Base-by-base conservation (phyloP, 92 coral and sea anemone genomes). In the Epizoanthus fatuus region DNA sequence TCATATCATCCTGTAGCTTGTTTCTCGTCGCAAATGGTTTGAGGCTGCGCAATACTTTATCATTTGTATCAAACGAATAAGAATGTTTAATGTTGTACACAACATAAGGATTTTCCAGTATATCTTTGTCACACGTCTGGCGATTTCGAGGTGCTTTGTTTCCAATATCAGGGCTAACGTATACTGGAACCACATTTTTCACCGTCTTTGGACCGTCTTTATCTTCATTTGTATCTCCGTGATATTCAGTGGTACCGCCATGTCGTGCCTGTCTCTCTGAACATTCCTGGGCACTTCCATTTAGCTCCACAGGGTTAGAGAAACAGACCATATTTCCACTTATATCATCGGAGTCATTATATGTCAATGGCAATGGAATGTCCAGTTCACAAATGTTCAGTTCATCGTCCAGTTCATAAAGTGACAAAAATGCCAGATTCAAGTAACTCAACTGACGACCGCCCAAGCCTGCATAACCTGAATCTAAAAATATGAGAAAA, bases 361-460 rank as follows among this genome's bases (percentile, higher is more conserved):
- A 38, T 38, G 3, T 12, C 16, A 14, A 22, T 22, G 25, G n/a
- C n/a, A n/a, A n/a, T n/a, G n/a, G n/a, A n/a, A n/a, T n/a, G n/a
- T n/a, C n/a, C n/a, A n/a, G n/a, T n/a, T n/a, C n/a, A n/a, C n/a
- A n/a, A n/a, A n/a, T n/a, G n/a, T n/a, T n/a, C n/a, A n/a, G n/a
- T n/a, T 40, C n/a, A 10, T 44, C 69, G 15, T 77, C 58, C 8
- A 77, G 82, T 56, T 74, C 25, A 38, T 65, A 74, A 5, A 73
- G 79, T 13, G 79, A 73, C 5, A 75, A 8, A 75, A 77, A 77
- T 40, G 70, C 70, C 44, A 77, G 82, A 3, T 77, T 77, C 16
- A 77, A 56, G 56, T 10, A 77, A 42, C 82, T 60, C 45, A 77
- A 40, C 47, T 53, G 79, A 3, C 49, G 79, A 14, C 40, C 19